Conservation (phyloP, 2,888 invertebrate genomes). For the Caenorhabditis sulstoni region DNA sequence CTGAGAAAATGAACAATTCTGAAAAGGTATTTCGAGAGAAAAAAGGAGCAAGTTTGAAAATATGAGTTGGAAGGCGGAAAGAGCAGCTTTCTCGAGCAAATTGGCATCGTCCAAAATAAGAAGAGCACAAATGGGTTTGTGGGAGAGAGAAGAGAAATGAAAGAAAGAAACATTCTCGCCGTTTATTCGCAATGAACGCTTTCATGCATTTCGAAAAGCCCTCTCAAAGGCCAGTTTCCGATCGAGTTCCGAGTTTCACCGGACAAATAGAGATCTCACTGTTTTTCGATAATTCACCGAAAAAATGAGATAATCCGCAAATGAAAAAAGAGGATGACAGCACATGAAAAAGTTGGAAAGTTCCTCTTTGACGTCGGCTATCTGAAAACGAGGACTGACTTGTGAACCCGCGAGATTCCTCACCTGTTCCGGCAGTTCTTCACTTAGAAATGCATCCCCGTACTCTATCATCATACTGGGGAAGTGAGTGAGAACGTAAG, state of each 20-base stretch:
- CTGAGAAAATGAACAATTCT: constrained; percentile 1
- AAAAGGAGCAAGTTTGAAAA: too few relatives aligned
- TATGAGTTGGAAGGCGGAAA: constrained; percentile 8
- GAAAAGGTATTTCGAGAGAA: constrained; percentile 1
- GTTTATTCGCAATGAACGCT: constrained; percentile 26
- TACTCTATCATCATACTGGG: constrained; percentile 42
- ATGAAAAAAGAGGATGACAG: constrained; percentile 16
- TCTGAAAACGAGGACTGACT: neutral
- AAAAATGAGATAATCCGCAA: constrained; percentile 20
- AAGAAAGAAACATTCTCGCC: constrained; percentile 36
- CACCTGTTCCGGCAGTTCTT: neutral
- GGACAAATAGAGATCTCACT: constrained; percentile 3
- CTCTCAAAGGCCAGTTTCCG: neutral
- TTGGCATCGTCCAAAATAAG: constrained; percentile 45
- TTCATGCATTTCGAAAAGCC: constrained; percentile 35
- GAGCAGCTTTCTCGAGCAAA: constrained; percentile 18
- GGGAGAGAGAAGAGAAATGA: neutral
- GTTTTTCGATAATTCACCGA: constrained; percentile 14
- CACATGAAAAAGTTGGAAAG: constrained; percentile 29
- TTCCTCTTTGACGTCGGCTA: constrained; percentile 1
- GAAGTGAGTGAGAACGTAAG: constrained; percentile 37
- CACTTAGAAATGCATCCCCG: neutral
- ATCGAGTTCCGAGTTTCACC: neutral
- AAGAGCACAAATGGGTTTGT: constrained; percentile 50
- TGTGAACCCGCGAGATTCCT: neutral